A percentile compares a stretch with the other conserved stretches of the same genome.
Conservation (phyloP, 2,113 vertebrate genomes). For the Cranoglanis bouderius region DNA sequence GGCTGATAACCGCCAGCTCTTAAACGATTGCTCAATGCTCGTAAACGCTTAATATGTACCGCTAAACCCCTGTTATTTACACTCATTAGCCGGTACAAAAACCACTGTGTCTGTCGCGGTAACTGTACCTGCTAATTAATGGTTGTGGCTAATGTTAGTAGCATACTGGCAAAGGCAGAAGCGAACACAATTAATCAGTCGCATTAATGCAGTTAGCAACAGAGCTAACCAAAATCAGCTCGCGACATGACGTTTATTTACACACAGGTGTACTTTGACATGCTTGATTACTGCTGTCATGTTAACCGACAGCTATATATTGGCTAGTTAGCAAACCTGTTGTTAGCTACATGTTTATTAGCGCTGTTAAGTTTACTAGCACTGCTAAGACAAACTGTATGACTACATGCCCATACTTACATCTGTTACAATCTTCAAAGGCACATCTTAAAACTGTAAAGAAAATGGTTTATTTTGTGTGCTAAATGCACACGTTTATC, state of each 20-base stretch:
- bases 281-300: conserved; percentile 12
- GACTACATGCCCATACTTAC: conserved; percentile 31
- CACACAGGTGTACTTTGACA: conserved; percentile 1
- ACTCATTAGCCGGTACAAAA: not conserved
- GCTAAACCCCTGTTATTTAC: not conserved
- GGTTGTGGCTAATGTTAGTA: not conserved
- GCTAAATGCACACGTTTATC: conserved; percentile 10
- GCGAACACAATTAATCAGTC: not conserved
- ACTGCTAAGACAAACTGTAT: not conserved
- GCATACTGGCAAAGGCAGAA: not conserved
- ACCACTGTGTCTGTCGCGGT: not conserved
- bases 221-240: not conserved
- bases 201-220: not conserved
- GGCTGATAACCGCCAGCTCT: not conserved
- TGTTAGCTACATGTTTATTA: conserved; percentile 22
- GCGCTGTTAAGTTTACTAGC: not conserved
- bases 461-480: not conserved
- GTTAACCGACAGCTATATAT: conserved; percentile 4
- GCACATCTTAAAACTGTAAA: conserved; percentile 23
- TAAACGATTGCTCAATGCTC: not conserved
- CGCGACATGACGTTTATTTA: not conserved
- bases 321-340: conserved; percentile 21
- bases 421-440: conserved; percentile 40
- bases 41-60: not conserved
- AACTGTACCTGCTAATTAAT: not conserved